Base-by-base conservation (phyloP, 2,113 vertebrate species). In the Elanoides forficatus region DNA sequence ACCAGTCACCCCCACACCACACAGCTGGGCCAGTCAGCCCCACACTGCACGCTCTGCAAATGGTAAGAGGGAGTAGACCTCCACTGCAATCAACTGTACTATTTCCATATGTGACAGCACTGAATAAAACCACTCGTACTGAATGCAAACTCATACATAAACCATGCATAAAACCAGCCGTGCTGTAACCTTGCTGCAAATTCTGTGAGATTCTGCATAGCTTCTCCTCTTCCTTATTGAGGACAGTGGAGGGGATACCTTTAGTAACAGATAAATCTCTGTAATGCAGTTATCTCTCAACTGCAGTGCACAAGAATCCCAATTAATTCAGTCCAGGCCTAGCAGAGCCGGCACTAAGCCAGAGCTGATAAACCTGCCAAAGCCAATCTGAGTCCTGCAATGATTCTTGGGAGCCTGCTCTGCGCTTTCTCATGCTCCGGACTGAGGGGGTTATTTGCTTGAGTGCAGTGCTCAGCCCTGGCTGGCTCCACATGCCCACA, bases 271-370 rank as follows among this genome's bases (percentile, higher is more conserved):
- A 97, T 96, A 96, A 96, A 95, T 97, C 96, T 96, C 95, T 95
- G 87, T 97, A 97, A 96, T 94, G 92, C 96, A 96, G 95, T 97
- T 96, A 96, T 96, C 96, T 97, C 96, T 90, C 95, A 95, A 88
- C 74, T 91, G 93, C 96, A 97, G 96, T 80, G 90, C 93, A 91
- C 96, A 91, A 85, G 90, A 92, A 96, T 95, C 93, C 96, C 93
- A 96, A 97, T 97, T 97, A 97, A 97, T 96, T 96, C 96, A 96
- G 96, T 79, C 93, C 16, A 10, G 96, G 96, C 96, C 96, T 95
- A 95, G 85, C 90, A 97, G 95, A 96, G 95, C 93, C 87, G 53
- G 96, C 96, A 90, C 90, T 95, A 96, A 95, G 93, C 96, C 96
- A 96, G 96, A 82, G 95, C 96, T 93, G 95, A 96, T 96, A 97